Evolutionary conservation across 2,113 vertebrate species (phyloP).

Genomic region (Noctilio leporinus): DNA sequence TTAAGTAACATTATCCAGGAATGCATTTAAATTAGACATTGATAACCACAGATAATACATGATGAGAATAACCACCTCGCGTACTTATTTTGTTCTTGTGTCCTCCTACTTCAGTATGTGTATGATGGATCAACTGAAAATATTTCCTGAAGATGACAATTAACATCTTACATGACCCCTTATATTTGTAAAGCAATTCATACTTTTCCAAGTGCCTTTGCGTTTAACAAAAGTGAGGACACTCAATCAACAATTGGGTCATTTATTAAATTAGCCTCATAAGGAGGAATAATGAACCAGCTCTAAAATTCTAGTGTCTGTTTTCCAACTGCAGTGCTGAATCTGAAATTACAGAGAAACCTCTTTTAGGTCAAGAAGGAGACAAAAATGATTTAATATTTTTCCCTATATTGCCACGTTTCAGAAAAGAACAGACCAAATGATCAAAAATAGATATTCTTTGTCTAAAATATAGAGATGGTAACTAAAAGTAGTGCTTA

Average conservation of each 20-base stretch:
- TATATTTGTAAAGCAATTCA: slow-evolving; percentile 50
- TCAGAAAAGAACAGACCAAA: slow-evolving; percentile 35
- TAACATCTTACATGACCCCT: slow-evolving; percentile 45
- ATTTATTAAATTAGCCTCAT: slow-evolving; percentile 58
- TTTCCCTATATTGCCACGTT: neutral
- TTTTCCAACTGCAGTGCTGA: slow-evolving; percentile 45
- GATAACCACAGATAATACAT: slow-evolving; percentile 21
- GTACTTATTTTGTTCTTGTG: slow-evolving; percentile 42
- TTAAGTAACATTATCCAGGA: slow-evolving; percentile 49
- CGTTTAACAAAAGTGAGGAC: slow-evolving; percentile 30
- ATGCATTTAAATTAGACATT: slow-evolving; percentile 46
- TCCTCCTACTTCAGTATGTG: slow-evolving; percentile 46
- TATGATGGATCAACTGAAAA: slow-evolving; percentile 54
- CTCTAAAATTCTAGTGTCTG: slow-evolving; percentile 43
- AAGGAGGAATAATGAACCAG: slow-evolving; percentile 44
- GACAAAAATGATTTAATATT: slow-evolving; percentile 38
- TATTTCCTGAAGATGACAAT: slow-evolving; percentile 51
- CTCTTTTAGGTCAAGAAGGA: slow-evolving; percentile 46
- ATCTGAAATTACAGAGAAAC: slow-evolving; percentile 44
- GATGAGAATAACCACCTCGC: slow-evolving; percentile 45
- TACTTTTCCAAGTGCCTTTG: slow-evolving; percentile 54
- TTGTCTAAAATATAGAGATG: slow-evolving; percentile 46
- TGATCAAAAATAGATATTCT: slow-evolving; percentile 4
- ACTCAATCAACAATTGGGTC: slow-evolving; percentile 59
- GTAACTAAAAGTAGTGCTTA: slow-evolving; percentile 33